Conservation (phyloP, 2,888 invertebrate species). For the Himalopsyche anomala region DNA sequence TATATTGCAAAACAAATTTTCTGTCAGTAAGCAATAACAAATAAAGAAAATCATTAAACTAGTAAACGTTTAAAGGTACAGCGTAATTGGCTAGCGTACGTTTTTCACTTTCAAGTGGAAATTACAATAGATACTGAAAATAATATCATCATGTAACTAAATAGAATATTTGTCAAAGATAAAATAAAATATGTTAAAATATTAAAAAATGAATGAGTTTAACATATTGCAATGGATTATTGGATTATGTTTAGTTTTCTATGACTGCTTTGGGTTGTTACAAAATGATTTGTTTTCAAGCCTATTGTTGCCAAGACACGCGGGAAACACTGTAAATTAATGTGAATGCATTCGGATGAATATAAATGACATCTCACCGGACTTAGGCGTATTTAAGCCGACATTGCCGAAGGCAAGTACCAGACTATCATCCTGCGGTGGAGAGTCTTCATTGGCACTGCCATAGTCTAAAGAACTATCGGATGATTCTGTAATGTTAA, state of each 20-base stretch:
- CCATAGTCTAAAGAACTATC: constrained; percentile 66
- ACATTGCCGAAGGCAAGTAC: constrained; percentile 57
- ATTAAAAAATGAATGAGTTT: neutral
- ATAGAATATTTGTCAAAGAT: neutral
- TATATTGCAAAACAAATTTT: neutral
- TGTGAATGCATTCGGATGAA: constrained; percentile 37
- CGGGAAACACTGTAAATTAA: neutral
- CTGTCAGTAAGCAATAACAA: neutral
- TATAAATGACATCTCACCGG: constrained; percentile 60
- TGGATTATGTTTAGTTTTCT: neutral
- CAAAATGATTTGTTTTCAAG: constrained; percentile 41
- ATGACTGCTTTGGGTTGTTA: neutral
- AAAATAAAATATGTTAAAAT: neutral
- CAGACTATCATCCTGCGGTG: constrained; percentile 62
- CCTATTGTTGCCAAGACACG: neutral
- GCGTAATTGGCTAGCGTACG: neutral
- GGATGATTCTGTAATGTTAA: constrained; percentile 66
- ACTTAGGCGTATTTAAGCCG: constrained; percentile 63
- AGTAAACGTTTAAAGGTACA: neutral
- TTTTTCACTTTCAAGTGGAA: neutral
- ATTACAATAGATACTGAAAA: constrained; percentile 2
- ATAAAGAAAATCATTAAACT: neutral
- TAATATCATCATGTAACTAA: neutral
- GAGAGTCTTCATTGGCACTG: constrained; percentile 65
- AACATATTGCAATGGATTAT: neutral